Base-by-base conservation (phyloP, 2,888 invertebrate species). In the Apeira syringaria region DNA sequence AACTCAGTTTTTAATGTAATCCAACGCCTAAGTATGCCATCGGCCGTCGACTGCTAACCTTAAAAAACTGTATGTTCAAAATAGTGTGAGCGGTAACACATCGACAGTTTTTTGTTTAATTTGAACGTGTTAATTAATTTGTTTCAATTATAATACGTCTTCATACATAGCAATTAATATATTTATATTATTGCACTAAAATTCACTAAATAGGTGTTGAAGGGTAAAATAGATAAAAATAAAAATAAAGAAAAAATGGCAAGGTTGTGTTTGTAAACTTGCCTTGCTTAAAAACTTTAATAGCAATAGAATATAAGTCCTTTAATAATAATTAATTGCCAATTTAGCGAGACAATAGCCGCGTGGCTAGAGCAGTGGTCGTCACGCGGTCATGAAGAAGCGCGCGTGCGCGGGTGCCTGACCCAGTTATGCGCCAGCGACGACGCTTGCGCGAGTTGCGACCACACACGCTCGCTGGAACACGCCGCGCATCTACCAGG, bases 1-100 rank as follows among this genome's bases (percentile, higher is more conserved):
- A 88, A 87, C 88, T 84, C 79, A 33, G 64, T 43, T 71, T 80
- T 77, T 78, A 82, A 81, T 86, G 82, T 81, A 85, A 85, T 74
- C 77, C 71, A 80, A 79, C 68, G 73, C 72, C 69, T 49, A 85
- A 82, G 62, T 85, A 68, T 87, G 87, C 78, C 86, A 69, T 80
- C 73, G 85, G 75, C 84, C 85, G 33, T 3, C 26, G 33, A 18
- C 61, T 70, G 51, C 74, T 82, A 78, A 85, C 86, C 87, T 82
- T 77, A 81, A 50, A 15, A 81, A 79, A 53, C 50, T 61, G 29
- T 64, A 61, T 56, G 57, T 60, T 55, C 61, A 64, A 74, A 70
- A 61, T 71, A 57, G 74, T 69, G 56, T 67, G 61, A 53, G 12
- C 12, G 17, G 17, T 48, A 26, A 30, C 41, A 36, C 33, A 15